Conservation (phyloP, 2,888 invertebrate species). For the Lamproptera curius region DNA sequence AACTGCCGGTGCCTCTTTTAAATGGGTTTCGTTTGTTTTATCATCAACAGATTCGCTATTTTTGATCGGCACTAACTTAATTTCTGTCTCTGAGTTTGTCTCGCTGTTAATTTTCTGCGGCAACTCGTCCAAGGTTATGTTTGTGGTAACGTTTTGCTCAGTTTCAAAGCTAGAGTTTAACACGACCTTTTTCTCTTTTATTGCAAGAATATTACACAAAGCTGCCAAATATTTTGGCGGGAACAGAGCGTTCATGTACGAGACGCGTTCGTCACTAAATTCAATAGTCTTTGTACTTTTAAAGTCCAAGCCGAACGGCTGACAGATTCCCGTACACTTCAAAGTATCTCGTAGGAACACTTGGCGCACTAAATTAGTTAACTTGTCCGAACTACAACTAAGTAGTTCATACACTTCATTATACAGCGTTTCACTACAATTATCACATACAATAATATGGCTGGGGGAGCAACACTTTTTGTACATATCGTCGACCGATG, state of each 20-base stretch:
- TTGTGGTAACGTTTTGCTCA: slow-evolving; percentile 67
- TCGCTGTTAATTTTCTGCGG: slow-evolving; percentile 50
- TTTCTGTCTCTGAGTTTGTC: slow-evolving; percentile 54
- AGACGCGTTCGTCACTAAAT: slow-evolving; percentile 68
- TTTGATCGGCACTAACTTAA: slow-evolving; percentile 53
- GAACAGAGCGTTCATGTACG: slow-evolving; percentile 81
- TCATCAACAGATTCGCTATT: slow-evolving; percentile 50
- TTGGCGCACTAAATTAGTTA: slow-evolving; percentile 79
- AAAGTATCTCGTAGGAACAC: slow-evolving; percentile 80
- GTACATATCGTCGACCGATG: slow-evolving; percentile 58
- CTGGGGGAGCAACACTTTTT: slow-evolving; percentile 84
- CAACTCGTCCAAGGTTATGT: slow-evolving; percentile 61
- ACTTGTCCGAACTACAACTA: slow-evolving; percentile 81
- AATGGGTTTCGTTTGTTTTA: slow-evolving; percentile 50
- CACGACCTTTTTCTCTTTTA: slow-evolving; percentile 81
- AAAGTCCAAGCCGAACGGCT: slow-evolving; percentile 80
- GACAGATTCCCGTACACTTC: slow-evolving; percentile 79
- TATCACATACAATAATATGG: slow-evolving; percentile 85
- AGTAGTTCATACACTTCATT: slow-evolving; percentile 85
- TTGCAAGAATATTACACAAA: slow-evolving; percentile 86
- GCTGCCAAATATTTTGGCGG: slow-evolving; percentile 85
- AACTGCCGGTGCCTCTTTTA: slow-evolving; percentile 44
- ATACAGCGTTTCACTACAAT: slow-evolving; percentile 85
- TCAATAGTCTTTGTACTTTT: slow-evolving; percentile 75
- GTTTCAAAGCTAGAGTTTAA: slow-evolving; percentile 80